Evolutionary conservation across 2,797 vertebrate genomes (phyloP), one percentile per base, ranked within the genome.

Genomic region (Lutjanus campechanus): DNA sequence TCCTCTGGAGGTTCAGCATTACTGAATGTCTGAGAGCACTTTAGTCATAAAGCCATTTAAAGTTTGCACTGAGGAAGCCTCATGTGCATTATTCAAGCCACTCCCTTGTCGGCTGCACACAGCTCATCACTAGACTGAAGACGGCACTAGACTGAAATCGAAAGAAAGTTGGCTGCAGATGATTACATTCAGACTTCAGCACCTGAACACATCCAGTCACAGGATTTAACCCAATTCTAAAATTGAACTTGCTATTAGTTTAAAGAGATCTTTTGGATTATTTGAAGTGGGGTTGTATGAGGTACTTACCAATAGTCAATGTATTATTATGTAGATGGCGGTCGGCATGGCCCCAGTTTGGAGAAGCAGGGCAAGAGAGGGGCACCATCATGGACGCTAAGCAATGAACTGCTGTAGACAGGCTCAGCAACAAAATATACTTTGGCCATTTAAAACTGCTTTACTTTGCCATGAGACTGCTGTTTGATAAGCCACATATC

Each of bases 1-100:
- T 79, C 68, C 84, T 83, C 75, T 60, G 76, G 13, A 85, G 73
- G 73, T 78, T 73, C 77, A 41, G 53, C 54, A 77, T 91, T 85
- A 88, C 77, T 75, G 84, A 69, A 85, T 77, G 73, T 87, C 86
- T 77, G 72, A 90, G 83, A 92, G 88, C 90, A 91, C 88, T 91
- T 87, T 76, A 85, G 82, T 82, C 77, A 86, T 84, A 71, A 85
- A 86, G 79, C 72, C 77, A 84, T 88, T 90, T 89, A 63, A 75
- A 78, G 77, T 86, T 79, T 68, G 62, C 72, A 55, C 56, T 59
- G 58, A 79, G 70, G 72, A 86, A 85, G 79, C 67, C 84, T 82
- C 17, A 60, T 55, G 56, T 88, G 79, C 83, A 90, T 88, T 84
- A 87, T 86, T 87, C 63, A 87, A 51, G 67, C 71, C 65, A 15